Percentiles rank a stretch among this genome's conserved stretches.
Conservation (phyloP, 2,797 vertebrate species). For the Nyctibius grandis region DNA sequence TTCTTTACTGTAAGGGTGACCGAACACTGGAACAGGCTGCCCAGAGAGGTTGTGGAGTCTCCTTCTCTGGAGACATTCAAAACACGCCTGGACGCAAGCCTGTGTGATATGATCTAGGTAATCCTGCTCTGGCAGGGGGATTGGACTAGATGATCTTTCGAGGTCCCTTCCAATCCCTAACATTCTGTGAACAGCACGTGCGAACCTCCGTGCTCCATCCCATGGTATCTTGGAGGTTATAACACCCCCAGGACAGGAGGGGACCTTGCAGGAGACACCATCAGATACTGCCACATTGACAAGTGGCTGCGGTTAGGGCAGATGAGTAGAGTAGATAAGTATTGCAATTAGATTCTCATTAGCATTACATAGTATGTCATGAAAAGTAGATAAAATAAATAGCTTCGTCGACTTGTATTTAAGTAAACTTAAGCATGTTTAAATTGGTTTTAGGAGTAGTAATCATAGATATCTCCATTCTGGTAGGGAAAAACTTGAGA, state of each 20-base stretch:
- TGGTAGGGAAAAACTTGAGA: not conserved
- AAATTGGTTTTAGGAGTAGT: not conserved
- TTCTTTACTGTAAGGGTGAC: too few species aligned
- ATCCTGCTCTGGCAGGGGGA: too few species aligned
- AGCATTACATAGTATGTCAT: rapidly evolving
- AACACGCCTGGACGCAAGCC: too few species aligned
- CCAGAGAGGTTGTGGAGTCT: too few species aligned
- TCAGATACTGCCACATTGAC: rapidly evolving
- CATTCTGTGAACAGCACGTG: too few species aligned
- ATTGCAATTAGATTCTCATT: not conserved
- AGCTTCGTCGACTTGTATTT: not conserved
- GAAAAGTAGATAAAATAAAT: not conserved
- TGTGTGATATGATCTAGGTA: too few species aligned
- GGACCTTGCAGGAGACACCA: rapidly evolving
- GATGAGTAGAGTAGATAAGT: not conserved
- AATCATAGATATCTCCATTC: rapidly evolving
- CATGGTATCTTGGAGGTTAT: rapidly evolving
- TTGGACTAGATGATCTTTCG: too few species aligned
- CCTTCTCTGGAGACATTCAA: too few species aligned
- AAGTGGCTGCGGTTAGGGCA: not conserved
- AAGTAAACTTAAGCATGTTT: not conserved
- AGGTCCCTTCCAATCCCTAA: too few species aligned
- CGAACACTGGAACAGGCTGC: too few species aligned
- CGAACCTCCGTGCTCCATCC: rapidly evolving
- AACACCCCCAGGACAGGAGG: not conserved